A percentile compares a stretch with the other conserved stretches of the same genome.
Evolutionary conservation across 2,888 invertebrate genomes (phyloP).

Genomic region (Drosophila anomalata): DNA sequence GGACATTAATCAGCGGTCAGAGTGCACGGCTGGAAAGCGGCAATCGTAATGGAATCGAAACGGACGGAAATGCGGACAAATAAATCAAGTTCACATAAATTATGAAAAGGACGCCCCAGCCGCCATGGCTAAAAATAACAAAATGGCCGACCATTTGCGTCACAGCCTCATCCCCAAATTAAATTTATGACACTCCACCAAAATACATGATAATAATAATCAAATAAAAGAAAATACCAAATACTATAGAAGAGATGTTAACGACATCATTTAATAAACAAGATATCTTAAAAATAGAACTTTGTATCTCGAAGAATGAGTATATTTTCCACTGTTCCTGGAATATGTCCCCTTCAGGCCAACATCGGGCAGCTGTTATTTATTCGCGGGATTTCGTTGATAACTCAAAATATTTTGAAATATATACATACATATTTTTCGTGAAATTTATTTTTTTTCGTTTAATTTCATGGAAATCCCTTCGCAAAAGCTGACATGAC

Average conservation of each 20-base stretch:
- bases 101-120: slow-evolving; percentile 40
- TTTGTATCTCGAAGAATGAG: neutral
- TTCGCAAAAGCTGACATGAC: slow-evolving; percentile 13
- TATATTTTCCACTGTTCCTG: neutral
- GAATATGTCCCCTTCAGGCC: neutral
- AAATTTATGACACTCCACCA: neutral
- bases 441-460: neutral
- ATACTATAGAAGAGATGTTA: neutral
- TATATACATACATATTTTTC: slow-evolving; percentile 4
- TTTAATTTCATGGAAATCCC: slow-evolving; percentile 6
- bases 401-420: slow-evolving; percentile 37
- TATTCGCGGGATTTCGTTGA: slow-evolving; percentile 24
- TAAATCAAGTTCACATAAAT: slow-evolving; percentile 64
- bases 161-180: slow-evolving; percentile 15
- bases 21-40: slow-evolving; percentile 32
- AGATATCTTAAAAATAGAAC: neutral
- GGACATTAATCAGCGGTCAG: slow-evolving; percentile 62
- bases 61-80: slow-evolving; percentile 57
- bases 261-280: neutral
- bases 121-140: slow-evolving; percentile 32
- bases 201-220: slow-evolving; percentile 2
- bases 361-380: slow-evolving; percentile 18
- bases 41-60: slow-evolving; percentile 71
- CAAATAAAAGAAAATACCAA: neutral
- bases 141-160: slow-evolving; percentile 41